Evolutionary conservation across 2,797 vertebrate genomes (phyloP), one percentile per base, ranked within the genome.

Genomic region (Rhynchotus rufescens): DNA sequence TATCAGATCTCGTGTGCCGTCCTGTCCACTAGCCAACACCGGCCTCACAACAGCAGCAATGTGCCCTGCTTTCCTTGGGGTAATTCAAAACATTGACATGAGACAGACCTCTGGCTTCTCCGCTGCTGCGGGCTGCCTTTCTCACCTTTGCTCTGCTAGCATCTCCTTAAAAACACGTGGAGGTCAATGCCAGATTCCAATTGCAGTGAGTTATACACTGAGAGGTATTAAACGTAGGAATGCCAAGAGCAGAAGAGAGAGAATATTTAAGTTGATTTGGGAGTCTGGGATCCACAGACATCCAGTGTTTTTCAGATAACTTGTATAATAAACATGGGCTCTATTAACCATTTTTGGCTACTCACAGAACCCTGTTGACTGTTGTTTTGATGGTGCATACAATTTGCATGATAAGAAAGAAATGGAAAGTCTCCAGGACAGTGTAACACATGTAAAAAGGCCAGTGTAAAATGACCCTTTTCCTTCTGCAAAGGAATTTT

Each of bases 21-120:
- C 92, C 94, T 90, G 84, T 69, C 92, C 84, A 78, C 60, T 83
- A 89, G 90, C 88, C 80, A 89, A 94, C 96, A 76, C 78, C 82
- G 76, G 68, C 80, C 94, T 95, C 66, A 84, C 82, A 93, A 90
- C 86, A 96, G 83, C 1, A 0, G 90, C 94, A 92, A 92, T 57
- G n/a, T 16, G 47, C 1, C 12, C 87, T 95, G 52, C 81, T 91
- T 89, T 94, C 77, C 86, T 94, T 85, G 54, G 90, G 42, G 73
- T 90, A 96, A 91, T 95, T 91, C 73, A 78, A 94, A 97, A 89
- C 91, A 85, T 10, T 88, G 88, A 94, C 86, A 88, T 90, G 60
- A 96, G 95, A 91, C 85, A 95, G 92, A 96, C 82, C 47, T 83
- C 84, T 89, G 5, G 0, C 36, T 95, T 80, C 36, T 36, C 36